Evolutionary conservation across 2,888 invertebrate species (phyloP).

Genomic region (Clusia tigrina): DNA sequence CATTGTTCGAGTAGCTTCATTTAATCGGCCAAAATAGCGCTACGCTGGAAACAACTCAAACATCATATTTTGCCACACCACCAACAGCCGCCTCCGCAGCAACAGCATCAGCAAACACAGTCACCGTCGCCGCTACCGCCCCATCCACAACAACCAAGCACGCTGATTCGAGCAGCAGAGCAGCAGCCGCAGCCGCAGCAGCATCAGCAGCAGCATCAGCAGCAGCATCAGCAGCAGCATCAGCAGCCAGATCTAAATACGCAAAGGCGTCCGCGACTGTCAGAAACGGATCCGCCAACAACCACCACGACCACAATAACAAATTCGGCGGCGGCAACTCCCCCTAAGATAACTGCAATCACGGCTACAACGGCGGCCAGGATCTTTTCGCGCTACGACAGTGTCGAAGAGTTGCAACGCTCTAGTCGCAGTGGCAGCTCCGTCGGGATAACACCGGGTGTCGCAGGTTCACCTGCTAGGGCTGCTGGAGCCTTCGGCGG

Average conservation of each 20-base stretch:
- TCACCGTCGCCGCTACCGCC: too few species aligned
- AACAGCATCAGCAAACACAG: not conserved
- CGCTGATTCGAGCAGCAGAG: not conserved
- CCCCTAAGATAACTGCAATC: constrained; percentile 2
- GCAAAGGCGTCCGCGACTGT: not conserved
- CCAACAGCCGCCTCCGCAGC: not conserved
- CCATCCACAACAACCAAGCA: not conserved
- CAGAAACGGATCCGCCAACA: not conserved
- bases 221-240: constrained; percentile 14
- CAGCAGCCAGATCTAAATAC: not conserved
- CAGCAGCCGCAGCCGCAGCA: not conserved
- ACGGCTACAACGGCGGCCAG: constrained; percentile 62
- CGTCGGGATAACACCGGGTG: constrained; percentile 49
- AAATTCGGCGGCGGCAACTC: constrained; percentile 34
- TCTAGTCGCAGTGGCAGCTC: constrained; percentile 56
- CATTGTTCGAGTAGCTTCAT: not conserved
- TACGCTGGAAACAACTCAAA: not conserved
- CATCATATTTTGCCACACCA: constrained; percentile 8
- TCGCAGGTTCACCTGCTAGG: constrained; percentile 26
- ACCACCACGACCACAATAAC: constrained; percentile 23
- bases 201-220: constrained; percentile 36
- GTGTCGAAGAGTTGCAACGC: constrained; percentile 61
- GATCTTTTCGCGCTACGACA: constrained; percentile 62
- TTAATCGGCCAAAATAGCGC: constrained; percentile 8
- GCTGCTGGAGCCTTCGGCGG: constrained; percentile 19